Evolutionary conservation across 2,797 vertebrate species (phyloP).

Genomic region (Petrocephalus schoutedeni): DNA sequence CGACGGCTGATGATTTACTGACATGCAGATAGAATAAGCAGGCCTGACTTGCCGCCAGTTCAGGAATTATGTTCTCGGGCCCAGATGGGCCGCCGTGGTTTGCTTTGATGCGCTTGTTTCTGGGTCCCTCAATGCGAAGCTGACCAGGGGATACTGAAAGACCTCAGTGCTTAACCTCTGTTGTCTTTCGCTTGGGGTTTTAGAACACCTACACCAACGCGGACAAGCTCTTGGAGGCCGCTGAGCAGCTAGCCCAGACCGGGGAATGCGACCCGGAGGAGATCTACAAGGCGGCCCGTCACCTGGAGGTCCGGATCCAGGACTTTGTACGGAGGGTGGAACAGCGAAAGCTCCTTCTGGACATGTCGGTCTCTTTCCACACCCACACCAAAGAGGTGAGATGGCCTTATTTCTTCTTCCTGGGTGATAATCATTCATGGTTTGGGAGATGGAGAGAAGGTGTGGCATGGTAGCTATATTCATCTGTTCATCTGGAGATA

Average conservation of each 20-base stretch:
- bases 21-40: conserved; percentile 3
- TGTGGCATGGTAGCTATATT: neutral
- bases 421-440: neutral
- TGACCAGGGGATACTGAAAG: neutral
- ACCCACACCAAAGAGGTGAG: conserved; percentile 97
- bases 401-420: neutral
- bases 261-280: conserved; percentile 92
- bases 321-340: conserved; percentile 92
- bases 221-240: conserved; percentile 90
- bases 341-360: conserved; percentile 90
- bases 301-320: conserved; percentile 88
- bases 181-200: conserved; percentile 32
- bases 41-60: neutral
- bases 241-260: conserved; percentile 86
- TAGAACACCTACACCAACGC: conserved; percentile 94
- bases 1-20: neutral
- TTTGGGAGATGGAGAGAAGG: neutral
- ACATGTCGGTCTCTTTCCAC: conserved; percentile 96
- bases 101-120: neutral
- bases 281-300: conserved; percentile 87
- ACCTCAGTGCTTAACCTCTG: neutral
- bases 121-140: neutral
- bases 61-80: neutral
- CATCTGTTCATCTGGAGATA: neutral
- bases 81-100: neutral